Evolutionary conservation across 1,140 invertebrate species (phyloP), one percentile per base, ranked within the genome.

Genomic region (Drosophila sucinea): DNA sequence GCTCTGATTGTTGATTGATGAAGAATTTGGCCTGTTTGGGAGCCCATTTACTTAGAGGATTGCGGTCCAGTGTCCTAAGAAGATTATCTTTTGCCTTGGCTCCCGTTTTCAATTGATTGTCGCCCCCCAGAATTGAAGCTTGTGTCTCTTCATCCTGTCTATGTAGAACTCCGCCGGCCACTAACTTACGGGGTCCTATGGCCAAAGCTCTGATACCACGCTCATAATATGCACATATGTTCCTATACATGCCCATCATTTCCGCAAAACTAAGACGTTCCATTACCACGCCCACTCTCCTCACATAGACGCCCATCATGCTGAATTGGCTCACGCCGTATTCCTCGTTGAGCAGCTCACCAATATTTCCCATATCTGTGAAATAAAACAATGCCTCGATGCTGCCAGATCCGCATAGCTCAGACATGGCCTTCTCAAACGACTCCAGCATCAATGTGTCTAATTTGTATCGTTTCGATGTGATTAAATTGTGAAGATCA

Each of bases 11-110:
- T 80, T 97, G 96, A 4, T 96, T 95, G 70, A 97, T 96, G 86
- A 98, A 97, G 47, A 97, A 93, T 92, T 98, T 97, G 1, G 97
- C 97, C 93, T 98, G 97, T 83, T 96, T 95, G 67, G 96, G 95
- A 1, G 96, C 97, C 96, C 96, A 97, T 63, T 95, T 94, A 73
- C 94, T 94, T 74, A 94, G 93, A 10, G 69, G 62, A 71, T 87
- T 89, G 1, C 66, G 54, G 27, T 78, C 72, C 1, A 33, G 35
- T 33, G 60, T 54, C 25, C 7, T 73, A 29, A 23, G 41, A 60
- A 25, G n/a, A 30, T 74, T 66, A 23, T 47, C 58, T 6, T 70
- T 74, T 65, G 23, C 2, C 44, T 67, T 33, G 7, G 56, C 61
- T 47, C 54, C 60, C 4, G 10, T 3, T 1, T 11, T 1, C 2